Base-by-base conservation (phyloP, 2,797 vertebrate genomes). In the Petrocephalus schoutedeni region DNA sequence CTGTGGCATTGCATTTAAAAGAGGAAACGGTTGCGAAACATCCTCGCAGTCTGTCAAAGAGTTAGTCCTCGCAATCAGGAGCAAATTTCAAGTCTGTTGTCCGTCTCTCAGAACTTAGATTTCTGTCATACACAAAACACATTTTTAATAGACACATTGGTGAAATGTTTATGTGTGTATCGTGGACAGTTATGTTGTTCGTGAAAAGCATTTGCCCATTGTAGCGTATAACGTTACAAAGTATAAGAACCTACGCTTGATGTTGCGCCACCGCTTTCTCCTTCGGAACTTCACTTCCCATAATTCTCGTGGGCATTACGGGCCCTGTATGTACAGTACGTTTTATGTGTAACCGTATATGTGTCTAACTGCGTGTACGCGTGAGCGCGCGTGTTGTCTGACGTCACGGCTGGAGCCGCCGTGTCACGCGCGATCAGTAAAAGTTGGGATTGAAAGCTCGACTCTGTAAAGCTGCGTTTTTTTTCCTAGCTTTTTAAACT, bases 351-450 rank as follows among this genome's bases (percentile, higher is more conserved):
- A 64, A 41, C 12, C 67, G 36, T 71, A 56, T 74, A 84, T n/a
- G 53, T 32, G 32, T 86, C 61, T 3, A 12, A 14, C n/a, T 16
- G 85, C 9, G 85, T 28, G 84, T 67, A 49, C 86, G 83, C 87
- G 87, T 86, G 82, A 85, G 85, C 85, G 59, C 84, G 88, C 49
- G 88, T 80, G 90, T 84, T 83, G 57, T 77, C 93, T 96, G 95
- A 96, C 96, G 96, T 96, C 96, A 96, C 88, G 87, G 5, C 92
- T 94, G 95, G 95, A 95, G 93, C 94, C 95, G 95, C 95, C 95
- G 95, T 95, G 96, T 96, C 96, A 96, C 95, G 95, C 94, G 96
- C 95, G 94, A 94, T 95, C 95, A 95, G 95, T 96, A 96, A 96
- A 96, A 96, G 96, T 96, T 96, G 95, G 95, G 95, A 96, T 93